Evolutionary conservation across 2,113 vertebrate genomes (phyloP).

Genomic region (Brachypteracias leptosomus): DNA sequence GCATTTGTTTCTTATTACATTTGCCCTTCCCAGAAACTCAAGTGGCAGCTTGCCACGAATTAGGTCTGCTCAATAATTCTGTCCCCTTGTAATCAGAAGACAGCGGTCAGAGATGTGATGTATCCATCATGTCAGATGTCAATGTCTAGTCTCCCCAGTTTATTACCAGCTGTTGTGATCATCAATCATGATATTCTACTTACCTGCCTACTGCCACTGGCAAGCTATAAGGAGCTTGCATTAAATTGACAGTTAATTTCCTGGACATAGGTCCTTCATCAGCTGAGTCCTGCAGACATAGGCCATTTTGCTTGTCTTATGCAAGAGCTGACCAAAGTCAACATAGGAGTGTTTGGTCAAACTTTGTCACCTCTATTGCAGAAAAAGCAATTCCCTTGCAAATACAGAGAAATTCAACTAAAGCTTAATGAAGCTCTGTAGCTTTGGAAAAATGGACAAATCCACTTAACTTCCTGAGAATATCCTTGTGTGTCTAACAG

Average conservation of each 20-base stretch:
- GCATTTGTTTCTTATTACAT: constrained; percentile 33
- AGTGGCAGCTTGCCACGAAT: constrained; percentile 29
- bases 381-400: background rate
- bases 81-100: background rate
- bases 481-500: background rate
- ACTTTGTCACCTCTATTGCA: background rate
- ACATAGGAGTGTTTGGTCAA: background rate
- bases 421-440: background rate
- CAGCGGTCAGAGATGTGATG: background rate
- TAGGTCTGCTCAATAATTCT: constrained; percentile 33
- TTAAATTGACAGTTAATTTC: background rate
- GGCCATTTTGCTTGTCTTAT: background rate
- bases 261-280: background rate
- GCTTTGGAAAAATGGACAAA: background rate
- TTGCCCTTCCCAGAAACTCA: background rate
- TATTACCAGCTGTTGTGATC: background rate
- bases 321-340: background rate
- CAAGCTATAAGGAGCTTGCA: background rate
- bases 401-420: background rate
- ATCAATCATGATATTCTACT: background rate
- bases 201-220: background rate
- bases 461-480: background rate
- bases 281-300: background rate
- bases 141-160: background rate
- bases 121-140: background rate